Evolutionary conservation across 2,797 vertebrate species (phyloP), one percentile per base, ranked within the genome.

Genomic region (Menidia menidia): DNA sequence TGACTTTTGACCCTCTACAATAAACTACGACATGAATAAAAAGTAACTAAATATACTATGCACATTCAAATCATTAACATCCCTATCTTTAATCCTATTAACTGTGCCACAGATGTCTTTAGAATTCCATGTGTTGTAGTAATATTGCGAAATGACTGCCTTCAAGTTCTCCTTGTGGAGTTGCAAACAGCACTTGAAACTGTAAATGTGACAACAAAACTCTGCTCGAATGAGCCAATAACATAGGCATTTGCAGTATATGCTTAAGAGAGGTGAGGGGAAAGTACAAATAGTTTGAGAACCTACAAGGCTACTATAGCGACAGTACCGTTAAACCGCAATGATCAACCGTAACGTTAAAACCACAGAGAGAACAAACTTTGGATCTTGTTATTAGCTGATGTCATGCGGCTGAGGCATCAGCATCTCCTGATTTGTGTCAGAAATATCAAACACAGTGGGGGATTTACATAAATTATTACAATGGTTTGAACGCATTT

Each of bases 1-100:
- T 68, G 69, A 53, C 31, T 48, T 73, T 41, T 83, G 75, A 85
- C 73, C 78, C 42, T 8, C 44, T 42, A 59, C 60, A 73, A 35
- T 19, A 67, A 73, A 62, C 9, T 14, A 39, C 62, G 58, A 63
- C 25, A 16, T 25, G 6, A 48, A 35, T 53, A 64, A 72, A 52
- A 5, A 0, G 0, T 4, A 30, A 52, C 1, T 0, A 67, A 39
- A 63, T 45, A 63, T 16, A 39, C 35, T 39, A 9, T 39, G 31
- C 13, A 33, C n/a, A 10, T 30, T 32, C 14, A n/a, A 13, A 45
- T 60, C 15, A 11, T 59, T 9, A 50, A 6, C 4, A 14, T 12
- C 15, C 35, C 43, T 30, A 25, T 6, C 25, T 56, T 53, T n/a
- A 44, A 50, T 65, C 48, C 45, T 54, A 50, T 6, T 13, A n/a